Conservation (phyloP, 2,888 invertebrate genomes). For the Ligdia adustata region DNA sequence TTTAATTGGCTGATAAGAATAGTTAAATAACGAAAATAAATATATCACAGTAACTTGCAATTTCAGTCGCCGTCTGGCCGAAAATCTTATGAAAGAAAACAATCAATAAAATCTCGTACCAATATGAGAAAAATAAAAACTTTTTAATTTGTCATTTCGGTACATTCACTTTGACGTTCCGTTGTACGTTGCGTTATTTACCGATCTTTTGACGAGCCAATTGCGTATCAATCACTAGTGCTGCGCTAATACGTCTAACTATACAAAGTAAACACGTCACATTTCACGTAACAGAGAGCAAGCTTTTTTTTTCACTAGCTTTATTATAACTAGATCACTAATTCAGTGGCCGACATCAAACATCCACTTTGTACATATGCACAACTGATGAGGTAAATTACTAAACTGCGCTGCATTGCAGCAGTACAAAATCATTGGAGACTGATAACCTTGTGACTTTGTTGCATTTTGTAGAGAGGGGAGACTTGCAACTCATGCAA, state of each 20-base stretch:
- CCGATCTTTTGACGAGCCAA: constrained; percentile 43
- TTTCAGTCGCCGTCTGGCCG: constrained; percentile 84
- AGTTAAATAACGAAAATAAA: constrained; percentile 83
- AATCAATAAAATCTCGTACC: constrained; percentile 85
- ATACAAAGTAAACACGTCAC: too few species aligned
- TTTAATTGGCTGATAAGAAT: constrained; percentile 84
- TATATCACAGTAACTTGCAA: constrained; percentile 84
- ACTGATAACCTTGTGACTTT: constrained; percentile 20
- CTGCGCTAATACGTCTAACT: too few species aligned
- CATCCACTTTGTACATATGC: neutral
- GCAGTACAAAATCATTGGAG: constrained; percentile 4
- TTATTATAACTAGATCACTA: too few species aligned
- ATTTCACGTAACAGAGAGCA: too few species aligned
- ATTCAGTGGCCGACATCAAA: too few species aligned
- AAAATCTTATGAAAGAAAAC: constrained; percentile 85
- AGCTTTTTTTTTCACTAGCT: too few species aligned
- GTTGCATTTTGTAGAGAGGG: constrained; percentile 21
- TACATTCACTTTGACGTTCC: constrained; percentile 83
- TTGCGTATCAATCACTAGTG: neutral
- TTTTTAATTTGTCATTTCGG: constrained; percentile 84
- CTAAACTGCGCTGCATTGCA: constrained; percentile 14
- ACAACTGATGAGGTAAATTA: neutral
- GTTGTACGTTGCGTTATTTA: constrained; percentile 55
- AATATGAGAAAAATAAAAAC: constrained; percentile 84
- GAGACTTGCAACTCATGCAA: constrained; percentile 26